These are phyloP conservation scores for Autographa gamma DNA, from an alignment of 2,888 invertebrate species.

Conservation along the genomic window DNA sequence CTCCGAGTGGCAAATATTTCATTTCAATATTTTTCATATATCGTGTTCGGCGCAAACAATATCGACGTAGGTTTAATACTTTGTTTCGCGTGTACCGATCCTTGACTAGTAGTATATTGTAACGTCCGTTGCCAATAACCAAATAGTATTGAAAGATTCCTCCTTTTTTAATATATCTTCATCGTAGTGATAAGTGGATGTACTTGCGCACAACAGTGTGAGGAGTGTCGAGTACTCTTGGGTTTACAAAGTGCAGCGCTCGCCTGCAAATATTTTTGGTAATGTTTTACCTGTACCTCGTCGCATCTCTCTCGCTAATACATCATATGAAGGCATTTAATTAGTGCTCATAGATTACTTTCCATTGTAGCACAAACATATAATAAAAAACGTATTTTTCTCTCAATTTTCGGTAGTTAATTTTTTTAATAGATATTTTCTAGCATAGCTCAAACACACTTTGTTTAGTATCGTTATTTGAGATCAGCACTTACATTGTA, in stretches of 20 bases:
- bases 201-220: constrained; percentile 83
- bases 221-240: constrained; percentile 64
- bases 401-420: constrained; percentile 75
- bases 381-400: constrained; percentile 67
- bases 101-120: constrained; percentile 68
- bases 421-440: constrained; percentile 73
- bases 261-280: constrained; percentile 85
- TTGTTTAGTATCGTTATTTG: constrained; percentile 67
- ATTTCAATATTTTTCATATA: constrained; percentile 54
- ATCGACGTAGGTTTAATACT: constrained; percentile 64
- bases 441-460: constrained; percentile 75
- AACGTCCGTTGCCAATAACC: constrained; percentile 84
- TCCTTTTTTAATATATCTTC: constrained; percentile 80
- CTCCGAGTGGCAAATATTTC: constrained; percentile 47
- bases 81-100: constrained; percentile 72
- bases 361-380: constrained; percentile 79
- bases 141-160: constrained; percentile 84
- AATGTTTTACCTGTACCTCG: constrained; percentile 75
- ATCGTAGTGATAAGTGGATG: constrained; percentile 80
- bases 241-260: constrained; percentile 72
- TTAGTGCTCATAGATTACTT: constrained; percentile 80
- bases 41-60: constrained; percentile 52
- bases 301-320: constrained; percentile 72
- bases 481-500: constrained; percentile 64
- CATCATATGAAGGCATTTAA: constrained; percentile 79